A percentile compares a stretch with the other conserved stretches of the same genome.
Conservation (phyloP, 2,797 vertebrate species). For the Telmatherina bonti region DNA sequence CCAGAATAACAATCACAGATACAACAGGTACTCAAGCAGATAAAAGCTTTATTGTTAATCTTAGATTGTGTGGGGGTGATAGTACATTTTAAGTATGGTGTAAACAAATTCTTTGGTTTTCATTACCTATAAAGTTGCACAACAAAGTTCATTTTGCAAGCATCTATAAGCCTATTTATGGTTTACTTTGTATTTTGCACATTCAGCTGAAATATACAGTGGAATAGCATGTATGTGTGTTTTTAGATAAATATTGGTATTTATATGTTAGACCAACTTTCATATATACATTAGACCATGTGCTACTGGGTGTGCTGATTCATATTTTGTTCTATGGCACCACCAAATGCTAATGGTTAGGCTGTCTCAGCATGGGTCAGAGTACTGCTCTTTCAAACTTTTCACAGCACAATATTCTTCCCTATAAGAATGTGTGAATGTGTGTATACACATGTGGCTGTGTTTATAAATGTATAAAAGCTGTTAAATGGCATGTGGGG, state of each 20-base stretch:
- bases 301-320: slow-evolving; percentile 52
- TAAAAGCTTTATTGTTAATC: slow-evolving; percentile 59
- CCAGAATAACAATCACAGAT: slow-evolving; percentile 66
- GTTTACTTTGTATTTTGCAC: background rate
- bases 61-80: slow-evolving; percentile 54
- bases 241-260: slow-evolving; percentile 21
- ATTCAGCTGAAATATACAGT: too few relatives aligned
- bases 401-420: slow-evolving; percentile 50
- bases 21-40: slow-evolving; percentile 46
- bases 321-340: slow-evolving; percentile 68
- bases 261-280: slow-evolving; percentile 28
- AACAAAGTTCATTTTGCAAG: slow-evolving; percentile 5
- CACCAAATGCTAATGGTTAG: slow-evolving; percentile 60
- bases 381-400: slow-evolving; percentile 35
- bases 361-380: slow-evolving; percentile 42
- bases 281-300: slow-evolving; percentile 35
- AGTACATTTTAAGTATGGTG: slow-evolving; percentile 12
- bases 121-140: slow-evolving; percentile 26
- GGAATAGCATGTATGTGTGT: background rate
- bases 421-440: slow-evolving; percentile 27
- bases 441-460: too few relatives aligned
- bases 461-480: slow-evolving; percentile 45
- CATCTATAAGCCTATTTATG: too few relatives aligned
- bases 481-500: slow-evolving; percentile 42
- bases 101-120: slow-evolving; percentile 43